Evolutionary conservation across 1,140 invertebrate genomes (phyloP).

Genomic region (Euura lappo): DNA sequence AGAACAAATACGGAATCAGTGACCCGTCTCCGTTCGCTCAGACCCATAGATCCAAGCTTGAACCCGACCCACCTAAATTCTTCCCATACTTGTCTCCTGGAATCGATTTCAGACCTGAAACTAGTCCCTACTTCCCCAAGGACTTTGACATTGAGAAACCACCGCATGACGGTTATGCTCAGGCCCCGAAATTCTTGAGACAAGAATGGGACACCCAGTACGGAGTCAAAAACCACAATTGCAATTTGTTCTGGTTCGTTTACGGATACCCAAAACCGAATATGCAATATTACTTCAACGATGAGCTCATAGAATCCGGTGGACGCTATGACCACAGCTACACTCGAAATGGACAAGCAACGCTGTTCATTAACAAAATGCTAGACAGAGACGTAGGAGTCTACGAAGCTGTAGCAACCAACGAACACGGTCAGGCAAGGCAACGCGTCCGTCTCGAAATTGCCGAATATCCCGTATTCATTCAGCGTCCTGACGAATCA

Average conservation of each 20-base stretch:
- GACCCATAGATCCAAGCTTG: constrained; percentile 79
- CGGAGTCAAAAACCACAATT: constrained; percentile 87
- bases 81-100: constrained; percentile 80
- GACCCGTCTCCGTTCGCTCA: constrained; percentile 89
- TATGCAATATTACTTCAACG: constrained; percentile 88
- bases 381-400: constrained; percentile 88
- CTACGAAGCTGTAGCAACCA: constrained; percentile 92
- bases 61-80: constrained; percentile 80
- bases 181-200: constrained; percentile 82
- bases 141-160: constrained; percentile 89
- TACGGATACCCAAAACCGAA: constrained; percentile 93
- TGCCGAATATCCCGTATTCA: constrained; percentile 91
- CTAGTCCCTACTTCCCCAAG: constrained; percentile 87
- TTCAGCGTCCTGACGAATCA: constrained; percentile 83
- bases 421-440: constrained; percentile 89
- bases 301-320: constrained; percentile 79
- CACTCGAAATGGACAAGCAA: constrained; percentile 87
- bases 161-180: constrained; percentile 81
- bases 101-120: constrained; percentile 86
- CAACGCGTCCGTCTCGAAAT: constrained; percentile 85
- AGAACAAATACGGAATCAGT: constrained; percentile 96
- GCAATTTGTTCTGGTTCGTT: constrained; percentile 88
- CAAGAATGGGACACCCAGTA: constrained; percentile 86
- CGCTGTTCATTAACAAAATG: constrained; percentile 88
- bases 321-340: constrained; percentile 85